Evolutionary conservation across 2,113 vertebrate species (phyloP).

Genomic region (Probosciger aterrimus): DNA sequence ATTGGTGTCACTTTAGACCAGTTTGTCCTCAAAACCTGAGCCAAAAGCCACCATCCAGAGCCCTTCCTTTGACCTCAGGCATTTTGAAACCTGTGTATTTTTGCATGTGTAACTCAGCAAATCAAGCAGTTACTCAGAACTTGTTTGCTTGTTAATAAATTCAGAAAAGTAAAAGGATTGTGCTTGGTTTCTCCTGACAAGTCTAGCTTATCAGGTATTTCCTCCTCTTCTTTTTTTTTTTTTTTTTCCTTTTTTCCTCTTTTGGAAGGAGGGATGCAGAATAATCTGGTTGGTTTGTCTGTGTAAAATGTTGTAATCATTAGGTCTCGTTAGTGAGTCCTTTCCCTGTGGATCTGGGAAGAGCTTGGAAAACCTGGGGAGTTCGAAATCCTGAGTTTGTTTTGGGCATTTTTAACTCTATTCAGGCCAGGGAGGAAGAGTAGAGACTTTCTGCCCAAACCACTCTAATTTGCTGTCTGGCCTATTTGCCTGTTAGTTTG

Average conservation of each 20-base stretch:
- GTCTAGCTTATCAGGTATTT: not conserved
- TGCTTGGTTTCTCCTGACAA: not conserved
- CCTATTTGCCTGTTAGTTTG: not conserved
- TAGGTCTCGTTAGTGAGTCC: not conserved
- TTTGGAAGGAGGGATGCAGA: not conserved
- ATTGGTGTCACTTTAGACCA: not conserved
- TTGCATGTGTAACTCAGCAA: not conserved
- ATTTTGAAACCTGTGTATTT: not conserved
- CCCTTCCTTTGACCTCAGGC: not conserved
- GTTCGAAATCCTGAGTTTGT: not conserved
- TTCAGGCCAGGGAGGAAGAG: not conserved
- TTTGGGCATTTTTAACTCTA: not conserved
- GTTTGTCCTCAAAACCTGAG: not conserved
- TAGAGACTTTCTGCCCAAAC: not conserved
- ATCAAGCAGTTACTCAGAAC: not conserved
- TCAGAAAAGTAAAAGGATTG: not conserved
- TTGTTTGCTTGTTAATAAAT: not conserved
- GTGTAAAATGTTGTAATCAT: not conserved
- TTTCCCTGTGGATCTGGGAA: not conserved
- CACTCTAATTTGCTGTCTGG: not conserved
- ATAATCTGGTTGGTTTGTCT: not conserved
- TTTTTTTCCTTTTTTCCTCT: accelerated
- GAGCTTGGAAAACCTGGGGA: not conserved
- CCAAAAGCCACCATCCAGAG: not conserved
- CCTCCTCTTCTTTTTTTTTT: not conserved